These are phyloP conservation scores for Edolisoma coerulescens DNA, from an alignment of 2,113 vertebrate species.

Conservation along the genomic window DNA sequence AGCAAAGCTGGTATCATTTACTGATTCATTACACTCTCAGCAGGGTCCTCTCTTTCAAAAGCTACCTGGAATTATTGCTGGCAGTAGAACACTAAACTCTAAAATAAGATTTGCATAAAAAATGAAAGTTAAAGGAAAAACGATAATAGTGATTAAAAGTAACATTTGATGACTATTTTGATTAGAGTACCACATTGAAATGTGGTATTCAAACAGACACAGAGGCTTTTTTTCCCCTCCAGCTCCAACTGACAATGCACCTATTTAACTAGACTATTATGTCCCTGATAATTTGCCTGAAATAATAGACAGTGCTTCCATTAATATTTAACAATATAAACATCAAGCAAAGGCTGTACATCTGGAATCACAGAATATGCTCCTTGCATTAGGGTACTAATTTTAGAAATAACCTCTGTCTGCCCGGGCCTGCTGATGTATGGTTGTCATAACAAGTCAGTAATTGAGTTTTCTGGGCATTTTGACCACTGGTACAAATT, in stretches of 20 bases:
- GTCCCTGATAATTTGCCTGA: neutral
- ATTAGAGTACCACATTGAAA: neutral
- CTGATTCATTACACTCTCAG: conserved; percentile 73
- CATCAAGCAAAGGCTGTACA: neutral
- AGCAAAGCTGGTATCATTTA: conserved; percentile 45
- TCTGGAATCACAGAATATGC: neutral
- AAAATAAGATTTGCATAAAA: conserved; percentile 53
- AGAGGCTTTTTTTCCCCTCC: neutral
- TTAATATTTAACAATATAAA: conserved; percentile 31
- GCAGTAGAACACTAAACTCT: conserved; percentile 8
- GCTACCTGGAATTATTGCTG: conserved; percentile 61
- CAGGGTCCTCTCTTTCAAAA: conserved; percentile 58
- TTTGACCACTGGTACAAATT: conserved; percentile 67
- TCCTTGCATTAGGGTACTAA: conserved; percentile 32
- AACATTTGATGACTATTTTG: neutral
- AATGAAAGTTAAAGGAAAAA: conserved; percentile 11
- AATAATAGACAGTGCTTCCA: conserved; percentile 8
- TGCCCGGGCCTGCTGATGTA: neutral
- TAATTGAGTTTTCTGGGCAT: conserved; percentile 74
- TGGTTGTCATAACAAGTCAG: conserved; percentile 48
- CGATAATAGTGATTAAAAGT: conserved; percentile 8
- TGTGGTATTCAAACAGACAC: neutral
- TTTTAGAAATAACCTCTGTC: conserved; percentile 63
- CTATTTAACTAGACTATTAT: neutral
- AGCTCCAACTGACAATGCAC: neutral